Percentiles rank a stretch among this genome's conserved stretches.
Conservation (phyloP, 2,113 vertebrate species). For the Rhegmatorhina hoffmannsi region DNA sequence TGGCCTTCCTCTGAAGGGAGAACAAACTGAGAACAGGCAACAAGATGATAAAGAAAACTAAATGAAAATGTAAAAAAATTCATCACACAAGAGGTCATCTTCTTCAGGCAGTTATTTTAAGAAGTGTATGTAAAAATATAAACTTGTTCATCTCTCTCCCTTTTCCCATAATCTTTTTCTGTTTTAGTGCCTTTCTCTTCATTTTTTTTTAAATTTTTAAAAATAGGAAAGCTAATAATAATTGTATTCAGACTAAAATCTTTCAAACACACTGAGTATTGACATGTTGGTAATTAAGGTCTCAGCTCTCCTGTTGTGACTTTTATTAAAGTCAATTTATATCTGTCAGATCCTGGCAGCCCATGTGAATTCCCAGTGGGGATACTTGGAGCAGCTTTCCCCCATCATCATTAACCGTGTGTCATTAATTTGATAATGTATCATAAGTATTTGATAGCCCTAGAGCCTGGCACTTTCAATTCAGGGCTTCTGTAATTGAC, state of each 20-base stretch:
- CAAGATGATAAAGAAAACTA: background rate
- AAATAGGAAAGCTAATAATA: background rate
- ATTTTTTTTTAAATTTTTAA: background rate
- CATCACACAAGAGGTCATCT: background rate
- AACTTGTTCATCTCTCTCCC: background rate
- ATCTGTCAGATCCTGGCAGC: constrained; percentile 17
- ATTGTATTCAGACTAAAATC: background rate
- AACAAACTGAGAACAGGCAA: background rate
- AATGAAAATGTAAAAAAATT: background rate
- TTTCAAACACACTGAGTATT: background rate
- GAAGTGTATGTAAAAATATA: background rate
- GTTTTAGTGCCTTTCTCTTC: background rate
- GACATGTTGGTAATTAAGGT: constrained; percentile 12
- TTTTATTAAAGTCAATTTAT: constrained; percentile 56
- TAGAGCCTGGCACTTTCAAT: background rate
- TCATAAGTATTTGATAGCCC: background rate
- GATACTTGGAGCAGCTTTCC: constrained; percentile 12
- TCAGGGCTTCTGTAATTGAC: background rate
- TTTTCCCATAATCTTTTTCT: background rate
- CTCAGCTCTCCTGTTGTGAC: constrained; percentile 30
- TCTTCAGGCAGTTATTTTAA: background rate
- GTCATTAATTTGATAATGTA: constrained; percentile 43
- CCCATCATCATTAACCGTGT: background rate
- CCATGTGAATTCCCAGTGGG: background rate
- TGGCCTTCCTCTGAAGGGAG: background rate